Conservation (phyloP, 2,113 vertebrate species). For the Peromyscus californicus region DNA sequence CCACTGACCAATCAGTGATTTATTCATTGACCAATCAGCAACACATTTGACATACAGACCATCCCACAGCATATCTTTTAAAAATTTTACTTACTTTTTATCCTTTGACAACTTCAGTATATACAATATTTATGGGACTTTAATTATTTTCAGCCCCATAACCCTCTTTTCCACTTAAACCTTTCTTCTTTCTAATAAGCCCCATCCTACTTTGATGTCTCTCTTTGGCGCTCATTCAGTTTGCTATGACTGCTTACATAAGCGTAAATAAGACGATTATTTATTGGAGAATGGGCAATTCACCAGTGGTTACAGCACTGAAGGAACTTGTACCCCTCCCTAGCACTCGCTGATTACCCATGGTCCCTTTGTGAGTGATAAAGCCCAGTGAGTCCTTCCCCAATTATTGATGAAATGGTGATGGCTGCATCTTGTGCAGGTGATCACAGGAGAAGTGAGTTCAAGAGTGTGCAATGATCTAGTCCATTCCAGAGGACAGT, state of each 20-base stretch:
- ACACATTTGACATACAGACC: no score
- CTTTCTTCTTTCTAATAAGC: neutral
- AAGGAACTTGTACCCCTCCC: neutral
- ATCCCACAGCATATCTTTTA: no score
- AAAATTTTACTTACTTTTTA: neutral
- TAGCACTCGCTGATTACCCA: neutral
- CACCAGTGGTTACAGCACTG: neutral
- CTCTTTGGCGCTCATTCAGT: neutral
- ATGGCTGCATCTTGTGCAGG: neutral
- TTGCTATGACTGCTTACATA: neutral
- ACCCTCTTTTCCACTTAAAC: neutral
- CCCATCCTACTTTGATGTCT: neutral
- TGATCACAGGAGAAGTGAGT: neutral
- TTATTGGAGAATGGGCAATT: neutral
- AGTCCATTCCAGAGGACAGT: neutral
- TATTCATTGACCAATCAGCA: no score
- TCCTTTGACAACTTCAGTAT: neutral
- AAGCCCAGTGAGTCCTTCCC: neutral
- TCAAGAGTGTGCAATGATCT: neutral
- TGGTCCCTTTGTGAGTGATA: neutral
- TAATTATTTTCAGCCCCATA: neutral
- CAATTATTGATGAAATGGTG: neutral
- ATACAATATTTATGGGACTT: neutral
- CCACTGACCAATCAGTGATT: no score
- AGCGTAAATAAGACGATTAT: neutral